A percentile compares a stretch with the other conserved stretches of the same genome.
These are phyloP conservation scores for Protosalanx chinensis DNA, from an alignment of 2,797 vertebrate species.

Conservation along the genomic window DNA sequence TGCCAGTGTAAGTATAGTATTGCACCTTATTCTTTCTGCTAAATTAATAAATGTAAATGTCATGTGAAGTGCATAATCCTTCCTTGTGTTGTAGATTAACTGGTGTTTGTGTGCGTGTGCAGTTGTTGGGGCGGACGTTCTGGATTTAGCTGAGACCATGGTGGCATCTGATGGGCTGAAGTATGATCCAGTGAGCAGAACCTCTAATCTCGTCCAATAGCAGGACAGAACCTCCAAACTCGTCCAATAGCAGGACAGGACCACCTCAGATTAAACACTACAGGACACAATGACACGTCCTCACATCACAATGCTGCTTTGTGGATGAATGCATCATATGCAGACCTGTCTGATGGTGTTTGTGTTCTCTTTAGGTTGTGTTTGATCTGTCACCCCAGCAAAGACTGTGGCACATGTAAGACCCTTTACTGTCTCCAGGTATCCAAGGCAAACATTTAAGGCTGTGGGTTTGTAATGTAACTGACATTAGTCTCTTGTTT, in stretches of 20 bases:
- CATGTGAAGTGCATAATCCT: background rate
- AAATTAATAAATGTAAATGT: background rate
- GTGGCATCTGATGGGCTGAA: conserved; percentile 87
- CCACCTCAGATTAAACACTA: background rate
- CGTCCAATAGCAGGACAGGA: too few relatives aligned
- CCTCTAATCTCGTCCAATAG: too few relatives aligned
- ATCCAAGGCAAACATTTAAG: background rate
- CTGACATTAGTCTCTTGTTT: background rate
- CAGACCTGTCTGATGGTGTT: background rate
- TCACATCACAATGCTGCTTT: conserved; percentile 14
- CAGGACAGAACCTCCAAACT: too few relatives aligned
- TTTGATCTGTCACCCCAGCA: conserved; percentile 93
- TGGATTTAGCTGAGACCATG: conserved; percentile 97
- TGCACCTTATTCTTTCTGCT: conserved; percentile 6
- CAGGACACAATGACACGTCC: background rate
- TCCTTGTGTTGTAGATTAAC: background rate
- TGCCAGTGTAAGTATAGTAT: conserved; percentile 89
- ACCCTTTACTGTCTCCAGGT: background rate
- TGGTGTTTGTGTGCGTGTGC: background rate
- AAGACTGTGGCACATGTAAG: conserved; percentile 93
- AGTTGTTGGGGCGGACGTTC: conserved; percentile 90
- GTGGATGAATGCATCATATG: conserved; percentile 20
- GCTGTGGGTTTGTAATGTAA: background rate
- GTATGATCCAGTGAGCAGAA: conserved; percentile 86
- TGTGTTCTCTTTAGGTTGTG: conserved; percentile 71